A percentile compares a stretch with the other conserved stretches of the same genome.
These are phyloP conservation scores for Dicentrarchus labrax DNA, from an alignment of 2,113 vertebrate genomes.

Conservation along the genomic window DNA sequence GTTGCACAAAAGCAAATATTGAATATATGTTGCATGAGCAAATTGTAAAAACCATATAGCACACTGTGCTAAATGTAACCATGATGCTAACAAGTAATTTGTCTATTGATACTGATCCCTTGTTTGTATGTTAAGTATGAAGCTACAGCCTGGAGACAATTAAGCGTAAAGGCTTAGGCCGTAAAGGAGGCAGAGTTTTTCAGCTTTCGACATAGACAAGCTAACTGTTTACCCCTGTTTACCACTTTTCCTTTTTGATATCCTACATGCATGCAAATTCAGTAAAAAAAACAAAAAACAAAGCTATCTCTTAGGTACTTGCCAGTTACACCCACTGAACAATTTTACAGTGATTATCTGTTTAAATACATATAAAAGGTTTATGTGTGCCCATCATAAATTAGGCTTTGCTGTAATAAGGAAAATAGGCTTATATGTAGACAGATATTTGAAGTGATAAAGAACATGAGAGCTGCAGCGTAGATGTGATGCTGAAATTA, in stretches of 20 bases:
- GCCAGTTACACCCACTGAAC: constrained; percentile 1
- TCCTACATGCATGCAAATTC: background rate
- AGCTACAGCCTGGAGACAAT: no score
- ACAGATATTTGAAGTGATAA: background rate
- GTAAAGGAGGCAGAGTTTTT: no score
- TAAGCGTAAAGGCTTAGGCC: no score
- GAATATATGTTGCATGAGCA: no score
- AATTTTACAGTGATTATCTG: constrained; percentile 14
- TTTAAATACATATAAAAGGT: background rate
- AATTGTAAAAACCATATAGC: no score
- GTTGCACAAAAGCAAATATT: no score
- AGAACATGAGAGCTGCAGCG: background rate
- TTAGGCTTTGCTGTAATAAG: background rate
- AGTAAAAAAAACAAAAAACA: background rate
- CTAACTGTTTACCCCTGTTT: background rate
- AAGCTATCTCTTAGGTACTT: background rate
- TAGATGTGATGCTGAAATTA: constrained; percentile 9
- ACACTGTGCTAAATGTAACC: no score
- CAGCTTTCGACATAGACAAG: no score
- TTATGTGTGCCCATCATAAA: background rate
- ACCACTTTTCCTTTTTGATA: background rate
- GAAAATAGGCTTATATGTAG: background rate
- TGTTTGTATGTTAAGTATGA: no score
- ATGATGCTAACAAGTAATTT: no score
- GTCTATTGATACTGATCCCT: no score